A percentile compares a stretch with the other conserved stretches of the same genome.
Evolutionary conservation across 2,113 vertebrate genomes (phyloP).

Genomic region (Synodontis membranacea): DNA sequence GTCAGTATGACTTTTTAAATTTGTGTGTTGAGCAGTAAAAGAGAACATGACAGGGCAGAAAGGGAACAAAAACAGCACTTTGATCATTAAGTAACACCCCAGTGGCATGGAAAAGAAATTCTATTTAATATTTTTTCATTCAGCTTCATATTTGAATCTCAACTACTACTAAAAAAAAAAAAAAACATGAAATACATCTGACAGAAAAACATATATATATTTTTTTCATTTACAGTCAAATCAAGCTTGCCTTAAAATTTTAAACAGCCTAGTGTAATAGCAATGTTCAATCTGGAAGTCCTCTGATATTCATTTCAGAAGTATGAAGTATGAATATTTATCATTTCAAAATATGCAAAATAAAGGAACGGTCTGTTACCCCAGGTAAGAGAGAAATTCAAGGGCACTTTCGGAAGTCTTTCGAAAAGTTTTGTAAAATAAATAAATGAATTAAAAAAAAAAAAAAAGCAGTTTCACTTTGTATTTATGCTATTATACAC

Average conservation of each 20-base stretch:
- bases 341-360: neutral
- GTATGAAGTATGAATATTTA: conserved; percentile 3
- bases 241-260: neutral
- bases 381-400: neutral
- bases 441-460: too few relatives aligned
- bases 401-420: neutral
- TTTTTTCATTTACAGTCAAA: neutral
- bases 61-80: neutral
- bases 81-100: neutral
- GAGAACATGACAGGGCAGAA: neutral
- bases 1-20: neutral
- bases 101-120: neutral
- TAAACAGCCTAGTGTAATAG: neutral
- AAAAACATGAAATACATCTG: neutral
- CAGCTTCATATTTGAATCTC: neutral
- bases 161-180: neutral
- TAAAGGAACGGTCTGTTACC: neutral
- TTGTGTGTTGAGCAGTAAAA: neutral
- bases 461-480: neutral
- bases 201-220: neutral
- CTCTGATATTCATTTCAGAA: neutral
- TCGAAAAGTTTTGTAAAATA: neutral
- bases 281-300: neutral
- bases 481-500: neutral
- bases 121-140: neutral